Base-by-base conservation (phyloP, 2,797 vertebrate species). In the Botia almorhae region DNA sequence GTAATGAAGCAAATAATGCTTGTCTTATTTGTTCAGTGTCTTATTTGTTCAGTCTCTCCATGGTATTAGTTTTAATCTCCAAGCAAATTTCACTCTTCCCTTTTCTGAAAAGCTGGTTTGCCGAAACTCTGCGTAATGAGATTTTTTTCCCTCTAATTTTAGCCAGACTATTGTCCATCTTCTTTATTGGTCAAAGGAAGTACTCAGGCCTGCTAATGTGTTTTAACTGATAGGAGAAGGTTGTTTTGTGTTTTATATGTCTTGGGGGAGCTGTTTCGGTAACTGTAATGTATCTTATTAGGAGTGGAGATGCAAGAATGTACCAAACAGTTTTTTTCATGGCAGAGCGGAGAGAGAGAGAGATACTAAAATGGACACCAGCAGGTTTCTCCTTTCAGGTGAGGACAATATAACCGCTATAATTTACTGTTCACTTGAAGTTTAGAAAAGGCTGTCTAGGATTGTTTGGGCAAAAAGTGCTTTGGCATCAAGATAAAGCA, bases 381-480 rank as follows among this genome's bases (percentile, higher is more conserved):
- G 82, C 76, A 71, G 78, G 87, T 85, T 82, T 69, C 85, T 83
- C 33, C 71, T 92, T 89, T 88, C 88, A 89, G 89, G 91, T 89
- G 90, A 92, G 90, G 90, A 92, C 78, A 88, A 87, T 87, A 90
- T 92, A 93, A 94, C 92, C 91, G 91, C 90, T 90, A 91, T 92
- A 89, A 93, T 94, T 94, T 92, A 89, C 53, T 56, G 69, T 58
- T 83, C 79, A 82, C 76, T 81, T 80, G 21, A 92, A 89, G 91
- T 91, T 92, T 91, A 90, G 87, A 91, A 89, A 89, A 87, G 92
- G 89, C 91, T 88, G 89, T 90, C 33, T 60, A 69, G 16, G 89
- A 92, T 88, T 89, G 90, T 92, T 93, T 91, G 90, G 90, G 91
- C 89, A 93, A 91, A 82, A 90, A 91, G 90, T 88, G 88, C 90